Base-by-base conservation (phyloP, 2,797 vertebrate genomes). In the Hoplostethus atlanticus region DNA sequence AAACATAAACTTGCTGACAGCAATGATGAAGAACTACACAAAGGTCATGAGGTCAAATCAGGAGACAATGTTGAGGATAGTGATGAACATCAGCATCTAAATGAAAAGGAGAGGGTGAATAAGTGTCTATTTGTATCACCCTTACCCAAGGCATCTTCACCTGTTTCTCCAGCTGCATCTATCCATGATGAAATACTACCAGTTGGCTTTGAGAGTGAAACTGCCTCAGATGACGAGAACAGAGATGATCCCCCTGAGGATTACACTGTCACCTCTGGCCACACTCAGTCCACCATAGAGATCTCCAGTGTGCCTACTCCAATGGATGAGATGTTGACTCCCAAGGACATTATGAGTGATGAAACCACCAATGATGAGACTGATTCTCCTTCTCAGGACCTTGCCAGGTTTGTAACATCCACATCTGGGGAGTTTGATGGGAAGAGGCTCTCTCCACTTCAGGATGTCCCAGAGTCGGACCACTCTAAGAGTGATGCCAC, bases 291-390 rank as follows among this genome's bases (percentile, higher is more conserved):
- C 15, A 98, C 95, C 46, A 96, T 96, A 17, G 97, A 99, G 92
- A 97, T 98, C 84, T 97, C 97, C 58, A 97, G 96, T 85, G 96
- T 97, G 80, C 97, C 97, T 59, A 97, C 97, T 60, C 96, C 96
- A 10, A 95, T 98, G 93, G 97, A 98, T 88, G 97, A 96, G 77
- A 98, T 98, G 97, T 95, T 96, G 2, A 98, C 97, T 59, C 96
- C 97, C 2, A 95, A 95, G 1, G 96, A 98, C 54, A 91, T 97
- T 66, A 95, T 96, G 94, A 98, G 96, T 17, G 96, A 98, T 44
- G 96, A 98, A 93, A 96, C 94, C 73, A 96, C 94, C 71, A 97
- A 97, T 42, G 97, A 97, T 9, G 95, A 97, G 90, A 96, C 93
- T 0, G 96, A 96, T 54, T 97, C 95, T 75, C 97, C 96, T 1